A percentile compares a stretch with the other conserved stretches of the same genome.
Conservation (phyloP, 2,113 vertebrate genomes). For the Ceyx cyanopectus region DNA sequence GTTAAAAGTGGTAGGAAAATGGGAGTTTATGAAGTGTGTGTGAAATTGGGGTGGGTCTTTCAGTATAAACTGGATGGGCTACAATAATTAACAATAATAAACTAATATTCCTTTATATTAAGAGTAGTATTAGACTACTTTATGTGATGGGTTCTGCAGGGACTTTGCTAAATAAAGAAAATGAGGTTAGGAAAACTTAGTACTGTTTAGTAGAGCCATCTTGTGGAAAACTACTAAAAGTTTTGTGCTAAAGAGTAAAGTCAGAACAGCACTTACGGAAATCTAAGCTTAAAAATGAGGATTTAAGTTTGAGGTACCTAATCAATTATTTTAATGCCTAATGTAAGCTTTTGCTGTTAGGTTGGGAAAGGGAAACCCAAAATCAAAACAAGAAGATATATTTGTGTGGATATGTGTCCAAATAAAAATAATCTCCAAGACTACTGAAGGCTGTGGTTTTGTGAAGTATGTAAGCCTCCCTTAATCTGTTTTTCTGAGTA, state of each 20-base stretch:
- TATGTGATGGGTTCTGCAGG: not conserved
- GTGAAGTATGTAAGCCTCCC: not conserved
- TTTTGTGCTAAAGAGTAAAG: not conserved
- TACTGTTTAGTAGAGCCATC: constrained; percentile 60
- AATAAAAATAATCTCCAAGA: not conserved
- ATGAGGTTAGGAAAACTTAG: not conserved
- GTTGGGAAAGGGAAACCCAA: not conserved
- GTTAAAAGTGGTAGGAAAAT: not conserved
- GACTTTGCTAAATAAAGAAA: not conserved
- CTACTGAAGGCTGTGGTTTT: not conserved
- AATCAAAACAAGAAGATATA: rapidly evolving
- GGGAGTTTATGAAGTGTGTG: not conserved
- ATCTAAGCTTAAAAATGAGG: not conserved
- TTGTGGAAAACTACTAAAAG: constrained; percentile 43
- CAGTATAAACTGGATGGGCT: not conserved
- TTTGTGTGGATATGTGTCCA: not conserved
- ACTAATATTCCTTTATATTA: not conserved
- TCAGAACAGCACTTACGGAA: not conserved
- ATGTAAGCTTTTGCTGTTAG: not conserved
- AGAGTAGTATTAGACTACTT: not conserved
- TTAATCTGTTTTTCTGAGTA: not conserved
- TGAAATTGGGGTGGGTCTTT: not conserved
- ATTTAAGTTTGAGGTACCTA: not conserved
- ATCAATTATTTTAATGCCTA: not conserved
- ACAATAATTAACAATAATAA: not conserved